phyloP scores from a whole-genome alignment of 2,888 invertebrate genomes.

The Coelopa pilipes region DNA sequence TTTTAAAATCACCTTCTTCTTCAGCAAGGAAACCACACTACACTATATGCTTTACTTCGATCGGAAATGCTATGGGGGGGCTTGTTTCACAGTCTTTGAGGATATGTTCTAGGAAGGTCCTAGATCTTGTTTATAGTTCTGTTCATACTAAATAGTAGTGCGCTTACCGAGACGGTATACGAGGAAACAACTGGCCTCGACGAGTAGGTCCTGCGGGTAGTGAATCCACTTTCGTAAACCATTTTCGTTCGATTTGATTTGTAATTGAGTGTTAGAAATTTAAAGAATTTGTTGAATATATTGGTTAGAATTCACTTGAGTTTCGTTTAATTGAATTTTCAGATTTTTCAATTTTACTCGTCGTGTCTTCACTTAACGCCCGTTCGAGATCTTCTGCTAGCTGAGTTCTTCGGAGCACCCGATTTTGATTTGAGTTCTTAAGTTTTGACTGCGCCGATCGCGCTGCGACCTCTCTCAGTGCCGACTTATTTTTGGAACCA shows the following conservation, averaged over 20 bases:
- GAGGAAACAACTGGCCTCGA: slow-evolving; percentile 74
- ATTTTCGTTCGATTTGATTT: slow-evolving; percentile 69
- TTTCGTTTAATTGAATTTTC: slow-evolving; percentile 36
- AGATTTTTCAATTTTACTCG: slow-evolving; percentile 54
- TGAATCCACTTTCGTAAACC: slow-evolving; percentile 94
- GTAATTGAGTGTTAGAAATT: slow-evolving; percentile 37
- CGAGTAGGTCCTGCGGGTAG: slow-evolving; percentile 85
- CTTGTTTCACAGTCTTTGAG: neutral
- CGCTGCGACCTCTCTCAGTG: slow-evolving; percentile 50
- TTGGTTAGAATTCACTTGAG: slow-evolving; percentile 32
- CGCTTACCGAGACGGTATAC: slow-evolving; percentile 85
- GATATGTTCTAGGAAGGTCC: neutral
- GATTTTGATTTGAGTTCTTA: slow-evolving; percentile 59
- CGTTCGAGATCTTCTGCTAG: slow-evolving; percentile 66
- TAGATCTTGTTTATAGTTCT: slow-evolving; percentile 15
- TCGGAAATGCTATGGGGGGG: neutral
- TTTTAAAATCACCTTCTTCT: slow-evolving; percentile 48
- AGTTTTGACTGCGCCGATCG: slow-evolving; percentile 42
- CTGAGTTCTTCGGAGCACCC: slow-evolving; percentile 49
- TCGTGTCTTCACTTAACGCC: slow-evolving; percentile 64
- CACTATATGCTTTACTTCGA: slow-evolving; percentile 44
- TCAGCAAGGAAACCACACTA: slow-evolving; percentile 53
- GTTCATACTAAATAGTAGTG: slow-evolving; percentile 22
- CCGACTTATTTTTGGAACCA: slow-evolving; percentile 67
- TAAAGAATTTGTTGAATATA: slow-evolving; percentile 43